Percentiles rank a stretch among this genome's conserved stretches.
Evolutionary conservation across 2,797 vertebrate species (phyloP).

Genomic region (Chloroceryle inda): DNA sequence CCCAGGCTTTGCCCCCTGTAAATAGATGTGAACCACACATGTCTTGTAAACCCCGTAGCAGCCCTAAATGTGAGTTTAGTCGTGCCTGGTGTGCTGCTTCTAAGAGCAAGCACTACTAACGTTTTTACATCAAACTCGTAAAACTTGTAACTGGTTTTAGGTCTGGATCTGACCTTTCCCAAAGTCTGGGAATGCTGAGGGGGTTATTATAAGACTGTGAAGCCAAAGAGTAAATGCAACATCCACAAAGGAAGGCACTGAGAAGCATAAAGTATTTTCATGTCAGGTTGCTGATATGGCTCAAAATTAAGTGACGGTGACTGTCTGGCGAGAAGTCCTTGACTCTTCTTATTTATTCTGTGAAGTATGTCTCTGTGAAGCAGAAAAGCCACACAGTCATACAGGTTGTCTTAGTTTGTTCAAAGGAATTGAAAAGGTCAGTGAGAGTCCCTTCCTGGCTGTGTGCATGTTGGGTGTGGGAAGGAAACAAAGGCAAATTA

Average conservation of each 20-base stretch:
- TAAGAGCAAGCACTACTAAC: not conserved
- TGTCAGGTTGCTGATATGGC: not conserved
- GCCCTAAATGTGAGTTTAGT: not conserved
- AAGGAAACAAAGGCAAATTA: not conserved
- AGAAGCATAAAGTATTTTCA: not conserved
- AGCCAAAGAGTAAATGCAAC: not conserved
- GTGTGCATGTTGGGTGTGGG: fast-evolving
- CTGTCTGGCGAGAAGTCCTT: not conserved
- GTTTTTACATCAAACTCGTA: not conserved
- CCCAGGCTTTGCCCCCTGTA: not conserved
- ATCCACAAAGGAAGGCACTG: not conserved
- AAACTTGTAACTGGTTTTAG: not conserved
- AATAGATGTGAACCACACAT: not conserved
- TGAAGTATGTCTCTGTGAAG: not conserved
- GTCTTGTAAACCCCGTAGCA: not conserved
- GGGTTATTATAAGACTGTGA: not conserved
- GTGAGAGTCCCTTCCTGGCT: not conserved
- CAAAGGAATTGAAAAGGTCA: not conserved
- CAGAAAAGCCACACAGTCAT: not conserved
- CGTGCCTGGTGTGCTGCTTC: not conserved
- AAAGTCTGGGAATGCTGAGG: not conserved
- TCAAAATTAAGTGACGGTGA: not conserved
- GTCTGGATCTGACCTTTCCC: not conserved
- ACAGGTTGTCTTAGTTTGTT: not conserved
- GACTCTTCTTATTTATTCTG: not conserved